A percentile compares a stretch with the other conserved stretches of the same genome.
phyloP scores from a whole-genome alignment of 2,888 invertebrate species.

The Listrodromus nycthemerus region DNA sequence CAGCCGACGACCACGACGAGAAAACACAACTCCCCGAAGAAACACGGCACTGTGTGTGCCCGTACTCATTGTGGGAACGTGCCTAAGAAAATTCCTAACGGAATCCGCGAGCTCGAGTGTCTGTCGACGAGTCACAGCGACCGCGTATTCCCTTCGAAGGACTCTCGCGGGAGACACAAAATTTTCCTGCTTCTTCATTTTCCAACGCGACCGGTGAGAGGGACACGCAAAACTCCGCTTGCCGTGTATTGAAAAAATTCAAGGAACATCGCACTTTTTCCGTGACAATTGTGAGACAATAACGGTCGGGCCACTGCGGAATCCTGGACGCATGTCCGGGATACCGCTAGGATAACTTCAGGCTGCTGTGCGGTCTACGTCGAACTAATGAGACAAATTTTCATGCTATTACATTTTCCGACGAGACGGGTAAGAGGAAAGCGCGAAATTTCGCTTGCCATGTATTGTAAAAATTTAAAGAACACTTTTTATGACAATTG shows the following conservation, averaged over 20 bases:
- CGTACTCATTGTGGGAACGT: constrained; percentile 75
- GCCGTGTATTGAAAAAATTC: not conserved
- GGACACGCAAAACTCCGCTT: not conserved
- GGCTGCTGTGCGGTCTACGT: no score
- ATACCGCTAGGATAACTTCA: no score
- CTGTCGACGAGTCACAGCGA: constrained; percentile 65
- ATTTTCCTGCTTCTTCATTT: constrained; percentile 24
- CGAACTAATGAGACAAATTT: not conserved
- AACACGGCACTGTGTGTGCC: constrained; percentile 61
- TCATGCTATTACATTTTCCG: constrained; percentile 22
- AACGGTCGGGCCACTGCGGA: no score
- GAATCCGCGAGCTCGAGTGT: constrained; percentile 74
- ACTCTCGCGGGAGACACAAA: not conserved
- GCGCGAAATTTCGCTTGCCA: not conserved
- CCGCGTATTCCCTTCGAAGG: constrained; percentile 32
- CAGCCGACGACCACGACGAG: constrained; percentile 49
- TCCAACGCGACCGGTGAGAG: not conserved
- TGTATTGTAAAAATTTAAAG: not conserved
- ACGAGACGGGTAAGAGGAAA: not conserved
- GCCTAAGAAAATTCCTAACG: constrained; percentile 79
- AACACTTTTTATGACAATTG: not conserved
- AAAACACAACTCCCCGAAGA: constrained; percentile 53
- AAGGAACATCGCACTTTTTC: not conserved
- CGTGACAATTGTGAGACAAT: no score
- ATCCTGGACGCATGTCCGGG: no score